Evolutionary conservation across 2,113 vertebrate genomes (phyloP).

Genomic region (Lates calcarifer): DNA sequence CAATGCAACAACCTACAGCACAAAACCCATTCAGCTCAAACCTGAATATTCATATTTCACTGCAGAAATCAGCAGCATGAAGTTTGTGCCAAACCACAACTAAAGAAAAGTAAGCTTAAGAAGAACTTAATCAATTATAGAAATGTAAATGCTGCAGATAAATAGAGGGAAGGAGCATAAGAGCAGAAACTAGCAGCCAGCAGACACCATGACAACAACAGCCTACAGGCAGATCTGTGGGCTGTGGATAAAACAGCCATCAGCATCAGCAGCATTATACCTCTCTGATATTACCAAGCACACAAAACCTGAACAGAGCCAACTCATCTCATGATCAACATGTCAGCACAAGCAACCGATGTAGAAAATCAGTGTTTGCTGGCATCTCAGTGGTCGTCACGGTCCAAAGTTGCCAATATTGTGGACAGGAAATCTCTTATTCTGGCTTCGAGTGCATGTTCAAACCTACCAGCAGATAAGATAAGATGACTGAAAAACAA

Average conservation of each 20-base stretch:
- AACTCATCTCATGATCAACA: not conserved
- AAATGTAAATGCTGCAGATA: too few species aligned
- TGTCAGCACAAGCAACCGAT: constrained; percentile 17
- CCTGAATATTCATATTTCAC: not conserved
- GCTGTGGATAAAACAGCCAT: not conserved
- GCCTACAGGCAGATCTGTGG: not conserved
- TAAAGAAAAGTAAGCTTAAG: too few species aligned
- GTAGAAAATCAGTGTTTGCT: not conserved
- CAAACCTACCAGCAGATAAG: constrained; percentile 31
- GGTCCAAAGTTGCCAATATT: constrained; percentile 3
- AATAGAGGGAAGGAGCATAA: too few species aligned
- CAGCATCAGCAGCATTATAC: not conserved
- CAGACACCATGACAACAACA: not conserved
- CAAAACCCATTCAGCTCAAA: not conserved
- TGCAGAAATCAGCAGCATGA: not conserved
- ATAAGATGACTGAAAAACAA: constrained; percentile 24
- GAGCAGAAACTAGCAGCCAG: too few species aligned
- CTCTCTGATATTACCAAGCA: not conserved
- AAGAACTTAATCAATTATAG: too few species aligned
- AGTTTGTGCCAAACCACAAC: too few species aligned
- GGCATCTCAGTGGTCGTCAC: not conserved
- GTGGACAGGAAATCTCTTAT: constrained; percentile 1
- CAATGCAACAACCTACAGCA: too few species aligned
- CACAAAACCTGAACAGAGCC: not conserved
- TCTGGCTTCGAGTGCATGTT: constrained; percentile 14